phyloP scores from a whole-genome alignment of 2,113 vertebrate species.

The Leptosomus discolor region DNA sequence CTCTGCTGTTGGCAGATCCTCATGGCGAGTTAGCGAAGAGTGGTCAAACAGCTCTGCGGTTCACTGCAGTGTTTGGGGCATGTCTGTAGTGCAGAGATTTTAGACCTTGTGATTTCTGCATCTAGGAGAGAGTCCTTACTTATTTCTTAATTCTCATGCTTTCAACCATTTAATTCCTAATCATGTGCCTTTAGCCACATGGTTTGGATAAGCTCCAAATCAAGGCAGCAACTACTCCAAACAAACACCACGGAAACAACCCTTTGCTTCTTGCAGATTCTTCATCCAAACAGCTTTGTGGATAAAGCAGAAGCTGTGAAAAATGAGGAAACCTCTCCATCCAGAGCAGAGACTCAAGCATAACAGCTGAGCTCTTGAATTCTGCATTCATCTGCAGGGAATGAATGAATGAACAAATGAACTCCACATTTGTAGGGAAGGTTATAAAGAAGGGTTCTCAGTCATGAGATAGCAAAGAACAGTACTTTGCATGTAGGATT shows the following conservation, averaged over 20 bases:
- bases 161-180: conserved; percentile 60
- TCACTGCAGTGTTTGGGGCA: not conserved
- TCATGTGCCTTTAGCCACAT: conserved; percentile 51
- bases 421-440: not conserved
- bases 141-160: conserved; percentile 53
- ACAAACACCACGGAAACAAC: conserved; percentile 7
- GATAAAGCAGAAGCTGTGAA: conserved; percentile 7
- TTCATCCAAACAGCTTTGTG: not conserved
- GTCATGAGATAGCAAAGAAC: not conserved
- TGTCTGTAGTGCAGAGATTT: not conserved
- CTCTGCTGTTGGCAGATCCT: not conserved
- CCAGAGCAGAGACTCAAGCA: not conserved
- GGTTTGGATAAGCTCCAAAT: conserved; percentile 46
- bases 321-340: not conserved
- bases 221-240: conserved; percentile 13
- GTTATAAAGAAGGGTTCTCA: not conserved
- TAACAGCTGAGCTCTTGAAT: not conserved
- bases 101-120: not conserved
- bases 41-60: not conserved
- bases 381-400: not conserved
- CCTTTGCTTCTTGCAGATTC: not conserved
- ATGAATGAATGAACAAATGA: not conserved
- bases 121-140: not conserved
- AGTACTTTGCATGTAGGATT: not conserved
- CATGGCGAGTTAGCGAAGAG: not conserved